Base-by-base conservation (phyloP, 2,113 vertebrate genomes). In the Actinemys pallida region DNA sequence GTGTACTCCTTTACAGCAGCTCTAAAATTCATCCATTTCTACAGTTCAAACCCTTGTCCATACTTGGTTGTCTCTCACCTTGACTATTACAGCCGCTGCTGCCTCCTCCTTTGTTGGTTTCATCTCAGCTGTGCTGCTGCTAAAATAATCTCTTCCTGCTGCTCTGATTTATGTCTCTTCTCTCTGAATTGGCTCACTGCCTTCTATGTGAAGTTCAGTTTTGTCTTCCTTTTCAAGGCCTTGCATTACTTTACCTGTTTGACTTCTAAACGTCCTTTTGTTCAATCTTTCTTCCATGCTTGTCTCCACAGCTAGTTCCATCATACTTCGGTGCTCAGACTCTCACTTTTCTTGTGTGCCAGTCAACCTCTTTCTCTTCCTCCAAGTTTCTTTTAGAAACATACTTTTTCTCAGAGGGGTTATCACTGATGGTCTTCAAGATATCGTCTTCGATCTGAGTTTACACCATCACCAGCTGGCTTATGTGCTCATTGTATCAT, bases 41-140 rank as follows among this genome's bases (percentile, higher is more conserved):
- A 29, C 29, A 72, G 2, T 78, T 92, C 49, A 94, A 95, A 85
- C 22, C 20, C 29, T 84, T 78, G 59, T 39, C 79, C 80, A 47
- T 57, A 72, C 13, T 72, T 39, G 3, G 94, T 88, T 88, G 52
- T 91, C 45, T 90, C 69, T 89, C 42, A 45, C 20, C 72, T 35
- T 78, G 69, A 59, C 53, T 93, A 42, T 72, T 72, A 72, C 72
- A 93, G 82, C 25, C 24, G 14, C 19, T 91, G 90, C 94, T 62
- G 65, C 72, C 90, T 92, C 89, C 78, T 93, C 53, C 76, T 95
- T 92, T 96, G 35, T 62, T 93, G 78, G 83, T 54, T 78, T 89
- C 22, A 59, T 17, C 76, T 94, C 54, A 89, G 14, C 89, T 10
- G 4, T 39, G 16, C 72, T 86, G 72, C 94, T 86, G 94, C 93